Evolutionary conservation across 2,113 vertebrate genomes (phyloP).

Genomic region (Sceloporus undulatus): DNA sequence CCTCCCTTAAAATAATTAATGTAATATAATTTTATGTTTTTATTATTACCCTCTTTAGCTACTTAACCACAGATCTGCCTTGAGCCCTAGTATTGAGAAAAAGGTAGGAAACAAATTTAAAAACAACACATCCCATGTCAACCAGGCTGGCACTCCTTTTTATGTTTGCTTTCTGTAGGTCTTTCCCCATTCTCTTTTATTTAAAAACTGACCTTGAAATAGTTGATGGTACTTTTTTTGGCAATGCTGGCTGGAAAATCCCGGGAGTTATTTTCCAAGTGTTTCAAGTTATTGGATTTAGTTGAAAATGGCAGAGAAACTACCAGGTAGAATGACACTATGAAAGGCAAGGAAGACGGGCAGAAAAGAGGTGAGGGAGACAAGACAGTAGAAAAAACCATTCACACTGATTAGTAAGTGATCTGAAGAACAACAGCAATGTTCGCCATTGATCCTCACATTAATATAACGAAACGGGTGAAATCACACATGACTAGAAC

Average conservation of each 20-base stretch:
- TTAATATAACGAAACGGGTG: neutral
- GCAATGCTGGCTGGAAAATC: too few relatives aligned
- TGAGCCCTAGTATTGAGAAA: too few relatives aligned
- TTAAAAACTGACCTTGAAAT: too few relatives aligned
- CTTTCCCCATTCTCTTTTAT: too few relatives aligned
- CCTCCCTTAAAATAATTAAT: too few relatives aligned
- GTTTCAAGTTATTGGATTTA: neutral
- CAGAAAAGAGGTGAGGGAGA: neutral
- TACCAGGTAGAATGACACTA: neutral
- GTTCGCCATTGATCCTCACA: neutral
- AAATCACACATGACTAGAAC: conserved; percentile 27
- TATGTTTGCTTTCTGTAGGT: too few relatives aligned
- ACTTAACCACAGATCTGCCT: too few relatives aligned
- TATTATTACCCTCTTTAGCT: neutral
- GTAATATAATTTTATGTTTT: neutral
- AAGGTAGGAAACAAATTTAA: neutral
- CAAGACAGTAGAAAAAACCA: neutral
- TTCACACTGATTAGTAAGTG: neutral
- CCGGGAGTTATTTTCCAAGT: too few relatives aligned
- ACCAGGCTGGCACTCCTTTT: neutral
- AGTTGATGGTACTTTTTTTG: too few relatives aligned
- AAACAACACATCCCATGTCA: neutral
- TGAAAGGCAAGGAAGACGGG: neutral
- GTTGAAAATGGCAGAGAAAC: neutral
- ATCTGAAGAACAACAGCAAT: neutral